Percentiles rank a stretch among this genome's conserved stretches.
These are phyloP conservation scores for Papilio polytes DNA, from an alignment of 1,140 invertebrate species.

Conservation along the genomic window DNA sequence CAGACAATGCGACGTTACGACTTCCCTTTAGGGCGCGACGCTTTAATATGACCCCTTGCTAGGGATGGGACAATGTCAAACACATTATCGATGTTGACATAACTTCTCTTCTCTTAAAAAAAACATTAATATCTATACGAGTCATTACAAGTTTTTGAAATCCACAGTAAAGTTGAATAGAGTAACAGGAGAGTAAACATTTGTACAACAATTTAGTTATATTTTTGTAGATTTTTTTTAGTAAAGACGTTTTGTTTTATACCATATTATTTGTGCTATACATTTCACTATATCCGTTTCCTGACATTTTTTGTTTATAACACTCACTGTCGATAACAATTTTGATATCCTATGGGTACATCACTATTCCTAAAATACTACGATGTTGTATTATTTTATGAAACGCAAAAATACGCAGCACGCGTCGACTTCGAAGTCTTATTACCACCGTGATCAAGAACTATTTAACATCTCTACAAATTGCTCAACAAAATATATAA, in stretches of 20 bases:
- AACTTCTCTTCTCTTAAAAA: too few species aligned
- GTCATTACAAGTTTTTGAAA: too few species aligned
- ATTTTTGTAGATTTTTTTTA: too few species aligned
- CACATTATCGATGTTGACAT: background rate
- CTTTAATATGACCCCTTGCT: constrained; percentile 3
- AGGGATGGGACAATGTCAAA: background rate
- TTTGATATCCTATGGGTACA: background rate
- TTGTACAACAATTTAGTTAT: too few species aligned
- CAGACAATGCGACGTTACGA: constrained; percentile 22
- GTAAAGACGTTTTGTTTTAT: background rate
- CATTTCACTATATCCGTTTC: background rate
- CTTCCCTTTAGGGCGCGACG: constrained; percentile 12
- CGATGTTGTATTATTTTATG: background rate
- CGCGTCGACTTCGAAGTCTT: background rate
- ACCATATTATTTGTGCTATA: too few species aligned
- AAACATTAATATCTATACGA: too few species aligned
- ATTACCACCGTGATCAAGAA: background rate
- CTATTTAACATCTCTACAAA: background rate
- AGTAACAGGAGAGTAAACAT: too few species aligned
- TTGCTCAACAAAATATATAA: background rate
- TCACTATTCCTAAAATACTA: background rate
- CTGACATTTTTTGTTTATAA: background rate
- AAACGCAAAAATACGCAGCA: background rate
- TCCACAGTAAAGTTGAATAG: too few species aligned
- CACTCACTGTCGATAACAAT: background rate